A percentile compares a stretch with the other conserved stretches of the same genome.
Conservation (phyloP, 2,888 invertebrate genomes). For the Eulithis prunata region DNA sequence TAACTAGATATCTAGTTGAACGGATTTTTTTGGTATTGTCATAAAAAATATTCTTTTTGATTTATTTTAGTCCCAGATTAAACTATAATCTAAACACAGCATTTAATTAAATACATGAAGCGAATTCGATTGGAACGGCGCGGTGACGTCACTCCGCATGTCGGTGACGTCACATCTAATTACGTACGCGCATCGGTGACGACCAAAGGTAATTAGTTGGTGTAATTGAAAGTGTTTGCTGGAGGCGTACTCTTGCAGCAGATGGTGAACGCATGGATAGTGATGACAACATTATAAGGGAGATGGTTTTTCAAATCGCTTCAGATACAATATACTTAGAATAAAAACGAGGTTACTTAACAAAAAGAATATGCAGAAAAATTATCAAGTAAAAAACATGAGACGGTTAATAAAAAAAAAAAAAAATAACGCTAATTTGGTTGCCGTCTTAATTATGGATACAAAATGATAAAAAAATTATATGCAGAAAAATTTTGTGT, state of each 20-base stretch:
- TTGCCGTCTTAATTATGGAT: no score
- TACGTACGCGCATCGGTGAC: constrained; percentile 53
- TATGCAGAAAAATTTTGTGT: no score
- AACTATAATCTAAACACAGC: background rate
- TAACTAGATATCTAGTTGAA: no score
- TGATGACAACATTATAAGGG: background rate
- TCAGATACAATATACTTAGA: no score
- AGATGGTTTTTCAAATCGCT: background rate
- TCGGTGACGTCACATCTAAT: constrained; percentile 52
- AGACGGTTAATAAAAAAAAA: no score
- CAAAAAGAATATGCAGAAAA: no score
- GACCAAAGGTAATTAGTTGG: constrained; percentile 53
- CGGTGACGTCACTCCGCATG: constrained; percentile 48
- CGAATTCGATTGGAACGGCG: constrained; percentile 55
- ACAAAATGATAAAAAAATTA: no score
- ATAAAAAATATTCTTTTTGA: no score
- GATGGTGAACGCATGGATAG: constrained; percentile 12
- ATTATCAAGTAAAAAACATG: no score
- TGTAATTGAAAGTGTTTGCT: constrained; percentile 31
- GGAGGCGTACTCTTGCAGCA: background rate
- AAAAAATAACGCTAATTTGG: no score
- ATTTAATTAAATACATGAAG: constrained; percentile 23
- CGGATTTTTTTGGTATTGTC: no score
- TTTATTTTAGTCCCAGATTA: background rate
- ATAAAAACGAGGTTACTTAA: no score